Evolutionary conservation across 35 echinoderm and acorn worm genomes (phyloP).

Genomic region (Stichopus chloronotus): DNA sequence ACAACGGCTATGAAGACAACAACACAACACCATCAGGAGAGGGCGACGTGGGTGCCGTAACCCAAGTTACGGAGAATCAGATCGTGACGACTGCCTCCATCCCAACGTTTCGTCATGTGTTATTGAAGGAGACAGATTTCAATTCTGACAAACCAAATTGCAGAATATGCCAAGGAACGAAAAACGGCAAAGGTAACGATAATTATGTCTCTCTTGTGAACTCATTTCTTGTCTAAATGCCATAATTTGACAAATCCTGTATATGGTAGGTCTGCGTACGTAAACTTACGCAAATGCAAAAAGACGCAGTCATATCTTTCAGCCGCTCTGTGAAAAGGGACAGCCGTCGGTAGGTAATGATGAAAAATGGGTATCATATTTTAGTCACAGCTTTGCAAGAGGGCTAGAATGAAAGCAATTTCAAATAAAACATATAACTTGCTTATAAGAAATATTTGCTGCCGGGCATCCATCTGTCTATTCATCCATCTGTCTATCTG

Average conservation of each 20-base stretch:
- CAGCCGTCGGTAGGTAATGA: no score
- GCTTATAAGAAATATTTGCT: no score
- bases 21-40: no score
- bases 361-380: no score
- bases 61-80: not conserved
- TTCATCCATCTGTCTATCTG: no score
- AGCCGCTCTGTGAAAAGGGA: not conserved
- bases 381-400: not conserved
- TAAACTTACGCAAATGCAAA: not conserved
- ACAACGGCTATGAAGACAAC: not conserved
- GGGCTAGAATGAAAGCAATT: not conserved
- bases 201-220: not conserved
- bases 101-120: constrained; percentile 9
- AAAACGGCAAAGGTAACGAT: constrained; percentile 1
- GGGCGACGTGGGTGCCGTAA: no score
- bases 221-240: not conserved
- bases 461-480: no score
- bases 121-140: constrained; percentile 23
- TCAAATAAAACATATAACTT: not conserved
- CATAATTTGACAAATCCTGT: not conserved
- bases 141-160: constrained; percentile 14
- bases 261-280: not conserved
- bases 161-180: constrained; percentile 46
- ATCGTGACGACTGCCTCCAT: not conserved
- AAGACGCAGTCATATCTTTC: not conserved